Conservation (phyloP, 2,888 invertebrate species). For the Rhorus exstirpatorius region DNA sequence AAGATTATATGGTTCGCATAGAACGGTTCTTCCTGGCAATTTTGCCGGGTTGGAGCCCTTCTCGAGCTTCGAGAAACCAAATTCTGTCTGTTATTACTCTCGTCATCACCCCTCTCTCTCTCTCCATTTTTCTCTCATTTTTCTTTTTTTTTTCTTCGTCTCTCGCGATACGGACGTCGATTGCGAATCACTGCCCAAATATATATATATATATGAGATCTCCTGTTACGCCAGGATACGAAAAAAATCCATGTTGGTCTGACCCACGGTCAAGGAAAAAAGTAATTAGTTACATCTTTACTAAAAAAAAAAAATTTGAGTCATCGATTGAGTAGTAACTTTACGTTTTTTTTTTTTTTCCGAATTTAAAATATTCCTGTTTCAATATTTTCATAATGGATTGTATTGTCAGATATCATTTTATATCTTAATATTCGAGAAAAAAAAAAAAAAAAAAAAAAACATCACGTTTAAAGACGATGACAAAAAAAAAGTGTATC, state of each 20-base stretch:
- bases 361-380: background rate
- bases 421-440: background rate
- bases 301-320: background rate
- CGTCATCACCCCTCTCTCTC: slow-evolving; percentile 9
- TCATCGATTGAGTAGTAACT: background rate
- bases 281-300: background rate
- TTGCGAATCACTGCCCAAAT: slow-evolving; percentile 63
- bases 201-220: slow-evolving; percentile 42
- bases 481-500: background rate
- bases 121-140: background rate
- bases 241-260: slow-evolving; percentile 59
- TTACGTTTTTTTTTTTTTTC: background rate
- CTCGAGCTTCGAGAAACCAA: slow-evolving; percentile 34
- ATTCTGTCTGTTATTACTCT: slow-evolving; percentile 6
- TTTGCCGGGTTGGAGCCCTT: slow-evolving; percentile 45
- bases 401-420: no score
- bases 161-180: slow-evolving; percentile 43
- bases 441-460: no score
- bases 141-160: slow-evolving; percentile 12
- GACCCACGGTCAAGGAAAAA: slow-evolving; percentile 38
- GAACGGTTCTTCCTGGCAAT: slow-evolving; percentile 66
- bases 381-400: no score
- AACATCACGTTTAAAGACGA: background rate
- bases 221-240: slow-evolving; percentile 54
- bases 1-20: slow-evolving; percentile 64